Evolutionary conservation across 2,113 vertebrate species (phyloP).

Genomic region (Natator depressus): DNA sequence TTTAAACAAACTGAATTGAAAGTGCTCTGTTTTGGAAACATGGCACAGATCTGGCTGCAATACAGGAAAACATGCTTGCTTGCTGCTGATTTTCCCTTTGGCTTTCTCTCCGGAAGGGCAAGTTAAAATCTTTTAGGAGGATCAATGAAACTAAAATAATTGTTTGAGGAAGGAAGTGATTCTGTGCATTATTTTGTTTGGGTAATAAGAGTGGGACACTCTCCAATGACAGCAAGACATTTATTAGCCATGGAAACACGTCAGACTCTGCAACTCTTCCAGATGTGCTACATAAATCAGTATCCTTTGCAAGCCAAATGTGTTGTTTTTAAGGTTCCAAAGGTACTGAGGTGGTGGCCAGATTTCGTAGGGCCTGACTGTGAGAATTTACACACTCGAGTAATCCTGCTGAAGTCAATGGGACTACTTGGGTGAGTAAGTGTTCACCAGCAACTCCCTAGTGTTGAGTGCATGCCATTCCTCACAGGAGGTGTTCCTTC

Average conservation of each 20-base stretch:
- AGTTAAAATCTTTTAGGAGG: neutral
- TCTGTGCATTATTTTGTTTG: neutral
- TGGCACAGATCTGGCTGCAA: neutral
- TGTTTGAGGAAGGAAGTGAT: neutral
- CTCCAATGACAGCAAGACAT: neutral
- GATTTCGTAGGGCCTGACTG: slow-evolving; percentile 10
- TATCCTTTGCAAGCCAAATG: too few relatives aligned
- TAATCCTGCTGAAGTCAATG: neutral
- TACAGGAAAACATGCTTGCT: neutral
- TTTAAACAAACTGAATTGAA: slow-evolving; percentile 2
- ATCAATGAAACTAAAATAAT: neutral
- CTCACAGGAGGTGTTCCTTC: neutral
- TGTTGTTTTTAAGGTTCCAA: neutral
- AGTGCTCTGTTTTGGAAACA: neutral
- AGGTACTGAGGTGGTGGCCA: neutral
- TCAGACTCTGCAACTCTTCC: fast-evolving
- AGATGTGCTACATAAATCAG: neutral
- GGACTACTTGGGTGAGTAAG: neutral
- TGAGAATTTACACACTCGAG: neutral
- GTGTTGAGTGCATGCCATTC: neutral
- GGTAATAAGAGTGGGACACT: neutral
- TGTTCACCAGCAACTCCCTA: neutral
- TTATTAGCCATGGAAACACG: neutral
- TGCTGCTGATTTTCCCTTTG: neutral
- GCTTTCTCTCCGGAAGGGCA: neutral